Evolutionary conservation across 2,113 vertebrate species (phyloP).

Genomic region (Nycticryphes semicollaris): DNA sequence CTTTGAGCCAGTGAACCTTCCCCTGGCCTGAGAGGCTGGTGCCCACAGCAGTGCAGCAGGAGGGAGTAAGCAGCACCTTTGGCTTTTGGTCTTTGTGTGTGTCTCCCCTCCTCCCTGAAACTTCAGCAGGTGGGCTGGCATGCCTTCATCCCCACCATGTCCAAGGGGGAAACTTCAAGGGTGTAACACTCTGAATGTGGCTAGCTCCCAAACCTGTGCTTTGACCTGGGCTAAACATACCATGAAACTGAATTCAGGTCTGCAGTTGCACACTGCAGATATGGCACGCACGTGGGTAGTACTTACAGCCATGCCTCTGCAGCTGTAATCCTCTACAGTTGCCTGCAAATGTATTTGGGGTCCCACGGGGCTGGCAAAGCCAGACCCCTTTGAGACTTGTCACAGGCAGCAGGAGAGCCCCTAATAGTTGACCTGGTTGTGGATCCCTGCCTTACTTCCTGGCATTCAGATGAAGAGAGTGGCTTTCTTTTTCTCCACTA

Average conservation of each 20-base stretch:
- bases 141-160: background rate
- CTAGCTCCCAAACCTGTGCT: background rate
- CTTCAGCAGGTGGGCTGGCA: background rate
- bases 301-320: background rate
- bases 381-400: background rate
- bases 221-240: background rate
- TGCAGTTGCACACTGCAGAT: background rate
- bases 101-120: accelerated
- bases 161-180: background rate
- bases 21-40: accelerated
- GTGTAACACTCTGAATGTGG: background rate
- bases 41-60: too few relatives aligned
- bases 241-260: background rate
- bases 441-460: background rate
- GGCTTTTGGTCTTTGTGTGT: background rate
- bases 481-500: background rate
- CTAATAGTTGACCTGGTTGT: background rate
- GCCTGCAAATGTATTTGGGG: accelerated
- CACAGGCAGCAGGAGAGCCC: accelerated
- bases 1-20: background rate
- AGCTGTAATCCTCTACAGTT: accelerated
- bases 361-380: background rate
- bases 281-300: accelerated
- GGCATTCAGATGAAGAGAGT: accelerated
- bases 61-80: background rate